Percentiles rank a stretch among this genome's conserved stretches.
Evolutionary conservation across 2,797 vertebrate species (phyloP).

Genomic region (Epinephelus coioides): DNA sequence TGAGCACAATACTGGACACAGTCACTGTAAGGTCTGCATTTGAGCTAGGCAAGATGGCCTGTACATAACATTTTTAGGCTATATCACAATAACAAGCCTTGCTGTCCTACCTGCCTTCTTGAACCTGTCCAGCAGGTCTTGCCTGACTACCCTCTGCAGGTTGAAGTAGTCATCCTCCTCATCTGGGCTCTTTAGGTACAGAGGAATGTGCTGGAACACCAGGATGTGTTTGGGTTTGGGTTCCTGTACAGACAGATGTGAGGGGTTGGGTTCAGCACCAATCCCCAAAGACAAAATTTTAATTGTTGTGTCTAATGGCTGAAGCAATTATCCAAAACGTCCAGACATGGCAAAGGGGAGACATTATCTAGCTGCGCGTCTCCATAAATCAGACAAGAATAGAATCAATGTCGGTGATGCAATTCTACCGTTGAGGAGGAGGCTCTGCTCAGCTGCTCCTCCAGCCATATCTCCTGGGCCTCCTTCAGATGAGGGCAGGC

Average conservation of each 20-base stretch:
- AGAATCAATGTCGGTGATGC: conserved; percentile 8
- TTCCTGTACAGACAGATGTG: conserved; percentile 58
- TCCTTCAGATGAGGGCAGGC: conserved; percentile 88
- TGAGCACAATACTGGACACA: conserved; percentile 11
- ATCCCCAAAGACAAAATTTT: conserved; percentile 16
- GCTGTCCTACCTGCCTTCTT: conserved; percentile 87
- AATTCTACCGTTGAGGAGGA: conserved; percentile 64
- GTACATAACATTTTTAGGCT: too few species aligned
- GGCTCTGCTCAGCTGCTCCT: conserved; percentile 87
- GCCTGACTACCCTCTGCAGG: conserved; percentile 86
- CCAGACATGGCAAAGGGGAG: conserved; percentile 9
- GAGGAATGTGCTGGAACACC: conserved; percentile 97
- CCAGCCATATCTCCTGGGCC: conserved; percentile 94
- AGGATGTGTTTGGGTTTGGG: conserved; percentile 87
- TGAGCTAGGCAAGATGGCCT: too few species aligned
- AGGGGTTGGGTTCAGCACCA: background rate
- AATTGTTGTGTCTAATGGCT: conserved; percentile 10
- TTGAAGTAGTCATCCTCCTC: conserved; percentile 97
- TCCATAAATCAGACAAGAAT: conserved; percentile 23
- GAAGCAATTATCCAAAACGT: conserved; percentile 18
- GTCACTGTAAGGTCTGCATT: background rate
- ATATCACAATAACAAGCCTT: background rate
- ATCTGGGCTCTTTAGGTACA: conserved; percentile 88
- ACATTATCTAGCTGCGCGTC: background rate
- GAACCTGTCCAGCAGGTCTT: conserved; percentile 89